Evolutionary conservation across 64 coral and sea anemone species (phyloP).

Genomic region (Anthopleura sola): DNA sequence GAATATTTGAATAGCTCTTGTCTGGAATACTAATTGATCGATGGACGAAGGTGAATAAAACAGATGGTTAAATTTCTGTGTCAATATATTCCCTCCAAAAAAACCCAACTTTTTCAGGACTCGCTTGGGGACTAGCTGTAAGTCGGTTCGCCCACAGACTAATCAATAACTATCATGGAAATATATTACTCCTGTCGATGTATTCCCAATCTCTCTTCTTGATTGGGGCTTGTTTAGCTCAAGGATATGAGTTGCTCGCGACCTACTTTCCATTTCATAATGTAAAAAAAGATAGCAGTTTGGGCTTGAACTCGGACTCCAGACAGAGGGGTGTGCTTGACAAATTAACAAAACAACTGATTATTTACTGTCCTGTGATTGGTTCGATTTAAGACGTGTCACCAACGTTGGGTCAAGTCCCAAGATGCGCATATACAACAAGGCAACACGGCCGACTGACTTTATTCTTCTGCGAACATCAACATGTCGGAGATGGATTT

Average conservation of each 20-base stretch:
- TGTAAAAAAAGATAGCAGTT: constrained; percentile 2
- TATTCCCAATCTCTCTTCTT: background rate
- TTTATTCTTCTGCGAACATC: background rate
- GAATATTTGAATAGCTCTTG: constrained; percentile 26
- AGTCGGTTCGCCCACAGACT: background rate
- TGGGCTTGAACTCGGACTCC: background rate
- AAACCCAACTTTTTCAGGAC: background rate
- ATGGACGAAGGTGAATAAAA: constrained; percentile 3
- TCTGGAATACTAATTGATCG: constrained; percentile 26
- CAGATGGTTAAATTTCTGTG: constrained; percentile 5
- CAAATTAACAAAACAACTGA: constrained; percentile 51
- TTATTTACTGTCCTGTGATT: constrained; percentile 44
- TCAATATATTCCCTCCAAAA: background rate
- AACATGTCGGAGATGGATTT: constrained; percentile 34
- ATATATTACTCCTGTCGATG: background rate
- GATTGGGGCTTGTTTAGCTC: background rate
- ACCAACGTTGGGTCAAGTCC: constrained; percentile 19
- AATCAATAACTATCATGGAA: background rate
- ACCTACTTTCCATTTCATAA: background rate
- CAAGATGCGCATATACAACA: constrained; percentile 22
- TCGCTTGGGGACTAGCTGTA: background rate
- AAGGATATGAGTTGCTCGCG: background rate
- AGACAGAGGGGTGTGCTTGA: constrained; percentile 33
- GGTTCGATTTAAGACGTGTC: constrained; percentile 5
- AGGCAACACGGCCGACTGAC: background rate